phyloP scores from a whole-genome alignment of 2,888 invertebrate genomes.

The Agrotis exclamationis region DNA sequence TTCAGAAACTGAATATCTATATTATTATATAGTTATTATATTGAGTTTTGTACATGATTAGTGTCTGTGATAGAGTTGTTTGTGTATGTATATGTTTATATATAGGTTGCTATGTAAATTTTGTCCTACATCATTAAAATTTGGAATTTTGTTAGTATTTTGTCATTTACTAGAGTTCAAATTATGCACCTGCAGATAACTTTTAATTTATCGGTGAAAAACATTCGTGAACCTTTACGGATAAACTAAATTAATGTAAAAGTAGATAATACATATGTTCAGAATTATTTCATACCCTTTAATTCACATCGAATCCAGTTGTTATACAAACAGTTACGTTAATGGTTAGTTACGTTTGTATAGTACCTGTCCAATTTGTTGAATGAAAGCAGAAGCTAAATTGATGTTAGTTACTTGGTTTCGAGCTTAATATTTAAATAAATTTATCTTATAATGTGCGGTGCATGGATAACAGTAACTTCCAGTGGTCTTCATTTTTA shows the following conservation, averaged over 20 bases:
- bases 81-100: constrained; percentile 55
- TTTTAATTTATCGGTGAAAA: constrained; percentile 43
- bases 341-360: constrained; percentile 29
- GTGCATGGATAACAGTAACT: constrained; percentile 81
- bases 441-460: constrained; percentile 74
- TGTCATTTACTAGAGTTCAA: constrained; percentile 41
- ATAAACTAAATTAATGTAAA: constrained; percentile 39
- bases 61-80: constrained; percentile 72
- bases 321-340: constrained; percentile 7
- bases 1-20: constrained; percentile 45
- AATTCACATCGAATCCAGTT: constrained; percentile 61
- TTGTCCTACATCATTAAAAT: constrained; percentile 51
- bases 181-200: constrained; percentile 26
- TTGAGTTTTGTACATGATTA: constrained; percentile 62
- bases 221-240: constrained; percentile 40
- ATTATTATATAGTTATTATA: constrained; percentile 13
- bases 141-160: constrained; percentile 48
- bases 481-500: constrained; percentile 88
- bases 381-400: constrained; percentile 32
- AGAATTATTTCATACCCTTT: constrained; percentile 50
- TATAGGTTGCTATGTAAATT: constrained; percentile 54
- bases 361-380: constrained; percentile 29
- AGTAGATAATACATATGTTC: constrained; percentile 48
- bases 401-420: constrained; percentile 62
- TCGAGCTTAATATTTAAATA: constrained; percentile 73